Percentiles rank a stretch among this genome's conserved stretches.
phyloP scores from a whole-genome alignment of 2,113 vertebrate genomes.

The Triplophysa tibetana region DNA sequence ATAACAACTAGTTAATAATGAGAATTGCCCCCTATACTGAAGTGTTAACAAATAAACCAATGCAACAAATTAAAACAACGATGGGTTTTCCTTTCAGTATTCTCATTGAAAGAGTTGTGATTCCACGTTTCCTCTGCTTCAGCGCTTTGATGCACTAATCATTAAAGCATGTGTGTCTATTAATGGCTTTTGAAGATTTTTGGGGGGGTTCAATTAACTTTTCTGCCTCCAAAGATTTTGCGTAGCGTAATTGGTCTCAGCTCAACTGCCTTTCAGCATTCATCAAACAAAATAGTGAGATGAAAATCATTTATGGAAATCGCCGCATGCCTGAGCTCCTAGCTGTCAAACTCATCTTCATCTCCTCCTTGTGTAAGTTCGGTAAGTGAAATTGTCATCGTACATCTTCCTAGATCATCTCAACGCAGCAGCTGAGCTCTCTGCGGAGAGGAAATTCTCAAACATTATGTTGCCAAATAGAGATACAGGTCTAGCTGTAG shows the following conservation, averaged over 20 bases:
- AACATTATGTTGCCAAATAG: slow-evolving; percentile 38
- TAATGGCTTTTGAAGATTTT: slow-evolving; percentile 61
- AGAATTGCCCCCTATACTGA: too few species aligned
- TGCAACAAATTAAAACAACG: slow-evolving; percentile 21
- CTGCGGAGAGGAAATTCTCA: slow-evolving; percentile 20
- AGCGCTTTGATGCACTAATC: slow-evolving; percentile 63
- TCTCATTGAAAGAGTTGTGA: slow-evolving; percentile 36
- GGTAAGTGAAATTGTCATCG: slow-evolving; percentile 24
- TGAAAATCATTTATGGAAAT: slow-evolving; percentile 35
- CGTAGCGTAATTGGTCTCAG: slow-evolving; percentile 75
- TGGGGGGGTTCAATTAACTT: slow-evolving; percentile 66
- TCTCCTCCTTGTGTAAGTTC: slow-evolving; percentile 1
- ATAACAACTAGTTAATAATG: background rate
- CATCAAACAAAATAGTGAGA: slow-evolving; percentile 51
- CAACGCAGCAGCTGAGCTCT: background rate
- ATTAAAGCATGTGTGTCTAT: slow-evolving; percentile 51
- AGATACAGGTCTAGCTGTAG: slow-evolving; percentile 20
- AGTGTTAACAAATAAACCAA: slow-evolving; percentile 13
- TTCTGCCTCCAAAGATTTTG: slow-evolving; percentile 63
- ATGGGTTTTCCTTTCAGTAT: background rate
- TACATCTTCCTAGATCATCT: slow-evolving; percentile 25
- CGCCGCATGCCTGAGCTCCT: background rate
- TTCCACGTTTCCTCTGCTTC: slow-evolving; percentile 47
- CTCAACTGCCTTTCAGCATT: slow-evolving; percentile 70
- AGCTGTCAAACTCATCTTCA: slow-evolving; percentile 15